phyloP scores from a whole-genome alignment of 2,113 vertebrate genomes.

The Picathartes gymnocephalus region DNA sequence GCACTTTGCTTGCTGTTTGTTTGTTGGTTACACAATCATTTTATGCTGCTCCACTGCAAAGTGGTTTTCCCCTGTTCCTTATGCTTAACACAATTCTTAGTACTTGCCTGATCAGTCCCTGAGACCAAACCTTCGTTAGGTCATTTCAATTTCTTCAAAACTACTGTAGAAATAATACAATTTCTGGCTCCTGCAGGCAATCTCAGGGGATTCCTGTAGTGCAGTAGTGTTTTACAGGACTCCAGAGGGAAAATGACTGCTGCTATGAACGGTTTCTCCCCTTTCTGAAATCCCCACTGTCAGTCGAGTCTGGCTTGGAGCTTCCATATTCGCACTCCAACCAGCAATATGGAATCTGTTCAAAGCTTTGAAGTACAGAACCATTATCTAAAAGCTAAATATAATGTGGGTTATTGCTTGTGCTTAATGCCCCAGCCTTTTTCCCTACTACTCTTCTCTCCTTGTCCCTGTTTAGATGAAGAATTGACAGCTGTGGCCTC shows the following conservation, averaged over 20 bases:
- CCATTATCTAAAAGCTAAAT: background rate
- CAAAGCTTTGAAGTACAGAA: background rate
- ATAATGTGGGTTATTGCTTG: background rate
- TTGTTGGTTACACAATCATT: background rate
- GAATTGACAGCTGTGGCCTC: slow-evolving; percentile 66
- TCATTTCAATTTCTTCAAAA: background rate
- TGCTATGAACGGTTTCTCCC: background rate
- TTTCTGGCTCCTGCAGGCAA: background rate
- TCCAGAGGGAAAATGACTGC: background rate
- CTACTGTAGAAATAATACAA: background rate
- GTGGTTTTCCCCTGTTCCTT: background rate
- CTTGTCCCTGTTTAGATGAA: slow-evolving; percentile 20
- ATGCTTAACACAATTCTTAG: background rate
- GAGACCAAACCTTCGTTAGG: background rate
- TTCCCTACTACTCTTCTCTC: background rate
- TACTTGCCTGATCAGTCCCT: background rate
- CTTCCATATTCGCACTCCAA: background rate
- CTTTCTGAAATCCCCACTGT: background rate
- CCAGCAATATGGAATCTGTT: background rate
- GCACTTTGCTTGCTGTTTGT: background rate
- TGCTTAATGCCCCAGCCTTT: background rate
- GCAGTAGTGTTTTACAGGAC: background rate
- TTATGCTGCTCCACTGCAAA: background rate
- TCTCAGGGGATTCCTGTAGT: background rate
- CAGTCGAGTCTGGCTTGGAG: background rate